Percentiles rank a stretch among this genome's conserved stretches.
phyloP scores from a whole-genome alignment of 2,113 vertebrate genomes.

The Peromyscus californicus region DNA sequence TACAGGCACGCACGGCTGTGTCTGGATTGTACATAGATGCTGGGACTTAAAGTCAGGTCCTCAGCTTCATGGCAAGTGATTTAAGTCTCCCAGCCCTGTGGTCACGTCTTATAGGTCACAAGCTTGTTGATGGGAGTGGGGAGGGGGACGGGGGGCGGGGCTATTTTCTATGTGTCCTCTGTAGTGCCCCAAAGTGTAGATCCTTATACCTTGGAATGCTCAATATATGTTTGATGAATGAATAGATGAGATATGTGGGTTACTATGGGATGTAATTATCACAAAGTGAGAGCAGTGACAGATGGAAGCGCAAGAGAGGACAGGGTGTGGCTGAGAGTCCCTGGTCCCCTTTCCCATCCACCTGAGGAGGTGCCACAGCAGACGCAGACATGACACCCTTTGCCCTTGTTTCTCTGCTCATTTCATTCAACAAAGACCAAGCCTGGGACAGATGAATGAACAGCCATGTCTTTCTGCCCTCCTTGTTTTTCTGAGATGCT shows the following conservation, averaged over 20 bases:
- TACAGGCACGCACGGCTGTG: neutral
- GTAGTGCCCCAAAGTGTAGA: neutral
- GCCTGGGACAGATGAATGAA: neutral
- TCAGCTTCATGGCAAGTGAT: neutral
- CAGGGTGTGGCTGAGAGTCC: neutral
- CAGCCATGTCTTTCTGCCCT: neutral
- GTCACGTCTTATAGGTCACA: fast-evolving
- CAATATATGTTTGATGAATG: neutral
- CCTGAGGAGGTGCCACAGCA: neutral
- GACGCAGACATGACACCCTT: neutral
- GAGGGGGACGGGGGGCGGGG: too few species aligned
- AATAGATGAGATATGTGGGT: fast-evolving
- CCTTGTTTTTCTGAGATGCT: neutral
- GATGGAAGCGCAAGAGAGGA: neutral
- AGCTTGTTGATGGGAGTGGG: neutral
- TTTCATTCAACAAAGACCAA: neutral
- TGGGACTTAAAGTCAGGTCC: neutral
- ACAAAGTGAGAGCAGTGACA: neutral
- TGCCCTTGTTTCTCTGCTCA: neutral
- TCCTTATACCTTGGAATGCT: neutral
- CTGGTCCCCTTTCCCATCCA: neutral
- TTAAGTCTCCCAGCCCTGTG: neutral
- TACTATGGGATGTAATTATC: neutral
- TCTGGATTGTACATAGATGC: neutral
- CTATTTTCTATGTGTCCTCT: neutral